A percentile compares a stretch with the other conserved stretches of the same genome.
phyloP scores from a whole-genome alignment of 2,797 vertebrate genomes.

The Glossophaga mutica region DNA sequence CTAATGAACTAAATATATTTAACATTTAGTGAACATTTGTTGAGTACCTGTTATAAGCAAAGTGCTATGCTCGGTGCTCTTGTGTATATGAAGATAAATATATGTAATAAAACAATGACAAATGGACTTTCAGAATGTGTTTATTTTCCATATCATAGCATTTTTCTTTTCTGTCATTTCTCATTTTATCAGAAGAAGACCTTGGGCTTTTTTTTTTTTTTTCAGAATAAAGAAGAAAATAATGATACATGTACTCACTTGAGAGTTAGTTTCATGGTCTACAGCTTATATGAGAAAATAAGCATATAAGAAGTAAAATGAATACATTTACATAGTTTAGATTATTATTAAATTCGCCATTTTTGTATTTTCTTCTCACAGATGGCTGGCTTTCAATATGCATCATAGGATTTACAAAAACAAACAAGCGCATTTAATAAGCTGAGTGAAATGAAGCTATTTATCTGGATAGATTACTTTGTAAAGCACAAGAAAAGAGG shows the following conservation, averaged over 20 bases:
- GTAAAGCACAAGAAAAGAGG: neutral
- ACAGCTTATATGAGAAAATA: neutral
- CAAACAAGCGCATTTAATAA: slow-evolving; percentile 1
- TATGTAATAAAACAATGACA: slow-evolving; percentile 40
- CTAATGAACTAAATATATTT: neutral
- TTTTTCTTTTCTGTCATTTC: slow-evolving; percentile 55
- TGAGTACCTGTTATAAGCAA: neutral
- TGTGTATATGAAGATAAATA: slow-evolving; percentile 13
- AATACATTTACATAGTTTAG: slow-evolving; percentile 19
- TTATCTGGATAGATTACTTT: neutral
- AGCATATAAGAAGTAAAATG: neutral
- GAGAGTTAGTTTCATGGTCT: neutral
- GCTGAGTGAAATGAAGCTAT: neutral
- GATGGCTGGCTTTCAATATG: neutral
- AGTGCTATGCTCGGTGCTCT: neutral
- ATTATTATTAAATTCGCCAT: neutral
- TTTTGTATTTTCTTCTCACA: slow-evolving; percentile 30
- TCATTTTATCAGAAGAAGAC: slow-evolving; percentile 26
- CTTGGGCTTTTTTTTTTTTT: neutral
- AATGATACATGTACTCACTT: neutral
- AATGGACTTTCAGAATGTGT: neutral
- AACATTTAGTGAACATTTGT: slow-evolving; percentile 20
- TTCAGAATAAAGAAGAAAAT: neutral
- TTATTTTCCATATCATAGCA: slow-evolving; percentile 20
- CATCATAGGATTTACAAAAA: neutral